Percentiles rank a stretch among this genome's conserved stretches.
phyloP scores from a whole-genome alignment of 2,797 vertebrate genomes.

The Percopsis omiscomaycus region DNA sequence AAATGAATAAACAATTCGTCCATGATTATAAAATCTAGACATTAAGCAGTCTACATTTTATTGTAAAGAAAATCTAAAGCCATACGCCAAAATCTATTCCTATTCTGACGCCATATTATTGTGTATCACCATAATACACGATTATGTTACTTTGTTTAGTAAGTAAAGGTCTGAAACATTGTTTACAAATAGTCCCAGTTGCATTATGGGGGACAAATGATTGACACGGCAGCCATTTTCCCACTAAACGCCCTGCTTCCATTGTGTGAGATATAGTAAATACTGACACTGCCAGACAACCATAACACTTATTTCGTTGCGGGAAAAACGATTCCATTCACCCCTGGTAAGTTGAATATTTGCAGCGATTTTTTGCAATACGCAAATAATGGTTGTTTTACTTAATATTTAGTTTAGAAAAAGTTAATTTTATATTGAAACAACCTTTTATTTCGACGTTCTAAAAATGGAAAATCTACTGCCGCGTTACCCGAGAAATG shows the following conservation, averaged over 20 bases:
- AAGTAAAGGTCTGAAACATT: slow-evolving; percentile 25
- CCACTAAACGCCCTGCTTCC: slow-evolving; percentile 67
- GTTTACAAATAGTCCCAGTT: slow-evolving; percentile 67
- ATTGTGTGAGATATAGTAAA: slow-evolving; percentile 84
- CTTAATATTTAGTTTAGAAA: slow-evolving; percentile 18
- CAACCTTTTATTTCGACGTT: slow-evolving; percentile 57
- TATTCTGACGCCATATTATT: background rate
- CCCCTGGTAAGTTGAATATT: slow-evolving; percentile 66
- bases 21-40: no score
- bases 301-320: slow-evolving; percentile 68
- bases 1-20: no score
- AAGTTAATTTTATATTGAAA: slow-evolving; percentile 46
- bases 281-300: slow-evolving; percentile 75
- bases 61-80: background rate
- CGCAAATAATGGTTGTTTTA: slow-evolving; percentile 24
- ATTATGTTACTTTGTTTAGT: background rate
- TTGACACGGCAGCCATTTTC: slow-evolving; percentile 83
- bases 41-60: no score
- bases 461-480: slow-evolving; percentile 47
- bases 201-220: slow-evolving; percentile 79
- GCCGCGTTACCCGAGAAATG: slow-evolving; percentile 52
- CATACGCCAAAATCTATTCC: background rate
- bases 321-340: slow-evolving; percentile 53
- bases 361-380: slow-evolving; percentile 8
- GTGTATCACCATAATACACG: background rate